Conservation (phyloP, 2,888 invertebrate species). For the Imbricaverruca yamaguchii region DNA sequence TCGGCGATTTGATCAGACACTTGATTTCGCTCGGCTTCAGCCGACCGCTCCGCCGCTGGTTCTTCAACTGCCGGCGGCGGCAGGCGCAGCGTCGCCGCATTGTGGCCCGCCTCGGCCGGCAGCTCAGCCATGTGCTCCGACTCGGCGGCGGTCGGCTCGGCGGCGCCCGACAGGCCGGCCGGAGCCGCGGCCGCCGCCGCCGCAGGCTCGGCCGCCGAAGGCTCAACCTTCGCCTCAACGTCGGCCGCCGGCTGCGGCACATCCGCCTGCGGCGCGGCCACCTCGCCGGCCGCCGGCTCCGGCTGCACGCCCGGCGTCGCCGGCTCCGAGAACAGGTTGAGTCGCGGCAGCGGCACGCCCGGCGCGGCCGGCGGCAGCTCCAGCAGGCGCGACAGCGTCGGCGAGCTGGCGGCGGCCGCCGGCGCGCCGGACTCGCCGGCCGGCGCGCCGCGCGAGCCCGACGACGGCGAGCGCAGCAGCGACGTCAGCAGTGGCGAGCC, state of each 20-base stretch:
- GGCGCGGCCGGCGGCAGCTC: conserved; percentile 49
- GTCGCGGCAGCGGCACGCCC: conserved; percentile 33
- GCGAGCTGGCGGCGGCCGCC: conserved; percentile 49
- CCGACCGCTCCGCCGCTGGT: not conserved
- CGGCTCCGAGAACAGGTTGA: conserved; percentile 5
- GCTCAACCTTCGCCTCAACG: not conserved
- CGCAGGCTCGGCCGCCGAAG: not conserved
- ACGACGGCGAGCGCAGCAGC: conserved; percentile 5
- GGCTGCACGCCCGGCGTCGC: not conserved
- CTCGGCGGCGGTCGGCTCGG: not conserved
- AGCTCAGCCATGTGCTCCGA: too few species aligned
- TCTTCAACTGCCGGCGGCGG: not conserved
- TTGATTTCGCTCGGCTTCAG: not conserved
- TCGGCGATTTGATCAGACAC: too few species aligned
- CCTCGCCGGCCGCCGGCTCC: conserved; percentile 1
- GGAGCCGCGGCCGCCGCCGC: not conserved
- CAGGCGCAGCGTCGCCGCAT: too few species aligned
- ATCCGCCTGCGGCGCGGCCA: not conserved
- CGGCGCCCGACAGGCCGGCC: not conserved
- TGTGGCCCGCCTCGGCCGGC: too few species aligned
- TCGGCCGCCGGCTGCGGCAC: not conserved
- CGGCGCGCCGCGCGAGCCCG: not conserved
- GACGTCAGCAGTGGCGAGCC: conserved; percentile 25
- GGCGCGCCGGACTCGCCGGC: not conserved
- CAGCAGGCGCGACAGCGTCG: conserved; percentile 64